These are phyloP conservation scores for Rambutsinella grinnellia DNA, from an alignment of 2,888 invertebrate genomes.

Conservation along the genomic window DNA sequence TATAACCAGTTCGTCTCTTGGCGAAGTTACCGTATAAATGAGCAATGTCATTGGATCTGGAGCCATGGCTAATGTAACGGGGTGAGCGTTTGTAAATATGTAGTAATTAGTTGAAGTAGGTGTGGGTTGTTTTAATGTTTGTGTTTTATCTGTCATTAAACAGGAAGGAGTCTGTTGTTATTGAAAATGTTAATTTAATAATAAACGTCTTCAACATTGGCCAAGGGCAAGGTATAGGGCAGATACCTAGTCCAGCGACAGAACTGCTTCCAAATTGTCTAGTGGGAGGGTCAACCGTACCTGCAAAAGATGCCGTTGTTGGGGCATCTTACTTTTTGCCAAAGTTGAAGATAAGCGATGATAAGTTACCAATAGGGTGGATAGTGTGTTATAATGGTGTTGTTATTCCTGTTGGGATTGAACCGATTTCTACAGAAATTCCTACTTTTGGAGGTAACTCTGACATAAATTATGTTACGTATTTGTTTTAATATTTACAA, in stretches of 20 bases:
- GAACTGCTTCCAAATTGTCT: neutral
- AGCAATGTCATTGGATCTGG: neutral
- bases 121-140: neutral
- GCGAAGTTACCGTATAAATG: too few relatives aligned
- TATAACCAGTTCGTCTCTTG: too few relatives aligned
- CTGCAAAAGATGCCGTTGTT: neutral
- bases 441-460: conserved; percentile 40
- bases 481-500: neutral
- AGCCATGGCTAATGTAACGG: neutral
- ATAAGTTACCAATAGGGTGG: conserved; percentile 30
- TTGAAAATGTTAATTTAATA: conserved; percentile 43
- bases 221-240: neutral
- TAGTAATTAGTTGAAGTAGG: neutral
- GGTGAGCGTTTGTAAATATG: neutral
- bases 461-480: neutral
- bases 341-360: neutral
- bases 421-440: conserved; percentile 18
- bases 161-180: conserved; percentile 41
- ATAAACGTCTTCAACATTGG: conserved; percentile 47
- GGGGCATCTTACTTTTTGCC: conserved; percentile 8
- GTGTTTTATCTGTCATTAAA: too few relatives aligned
- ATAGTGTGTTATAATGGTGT: conserved; percentile 17
- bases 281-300: neutral
- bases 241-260: neutral
- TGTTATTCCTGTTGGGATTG: conserved; percentile 33